Base-by-base conservation (phyloP, 2,888 invertebrate genomes). In the Cheilosia urbana region DNA sequence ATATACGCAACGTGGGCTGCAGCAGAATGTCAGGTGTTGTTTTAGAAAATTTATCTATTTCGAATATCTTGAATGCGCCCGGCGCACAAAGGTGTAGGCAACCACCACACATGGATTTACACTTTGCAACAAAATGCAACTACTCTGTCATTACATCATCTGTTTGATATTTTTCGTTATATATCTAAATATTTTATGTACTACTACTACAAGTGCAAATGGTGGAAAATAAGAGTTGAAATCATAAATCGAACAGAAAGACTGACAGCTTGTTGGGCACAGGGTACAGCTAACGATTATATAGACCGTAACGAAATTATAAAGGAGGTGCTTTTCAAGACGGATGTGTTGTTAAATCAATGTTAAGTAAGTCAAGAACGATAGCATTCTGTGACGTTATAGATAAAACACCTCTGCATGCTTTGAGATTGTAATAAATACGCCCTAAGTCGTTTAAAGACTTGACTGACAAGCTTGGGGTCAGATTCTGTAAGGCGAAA, bases 11-110 rank as follows among this genome's bases (percentile, higher is more conserved):
- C 65, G 84, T 84, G 80, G 84, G 84, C 27, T 71, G 75, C 47
- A 24, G 66, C 49, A 80, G 71, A 80, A 80, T 76, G 84, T 84
- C 84, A 84, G 84, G 80, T 84, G 84, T 71, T 84, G 75, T 63
- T 83, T 73, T 21, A 78, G 62, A 77, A 72, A 55, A 75, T 47
- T 79, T 84, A 80, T 84, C 84, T 80, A 66, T 83, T 83, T 78
- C 49, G 78, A 83, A 83, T 73, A 78, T 80, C 75, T 75, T 27
- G 47, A 68, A 75, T 75, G 45, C 45, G 13, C 37, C 37, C 37
- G 51, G 79, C 68, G 34, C 62, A 27, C 27, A 80, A 65, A 75
- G 51, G 84, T 84, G 84, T 84, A 84, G 75, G 84, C 80, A 69
- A 84, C 49, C 77, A 71, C 62, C 51, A 51, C 51, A 51, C 37